These are phyloP conservation scores for Bradypus variegatus DNA, from an alignment of 2,797 vertebrate species.

Conservation along the genomic window DNA sequence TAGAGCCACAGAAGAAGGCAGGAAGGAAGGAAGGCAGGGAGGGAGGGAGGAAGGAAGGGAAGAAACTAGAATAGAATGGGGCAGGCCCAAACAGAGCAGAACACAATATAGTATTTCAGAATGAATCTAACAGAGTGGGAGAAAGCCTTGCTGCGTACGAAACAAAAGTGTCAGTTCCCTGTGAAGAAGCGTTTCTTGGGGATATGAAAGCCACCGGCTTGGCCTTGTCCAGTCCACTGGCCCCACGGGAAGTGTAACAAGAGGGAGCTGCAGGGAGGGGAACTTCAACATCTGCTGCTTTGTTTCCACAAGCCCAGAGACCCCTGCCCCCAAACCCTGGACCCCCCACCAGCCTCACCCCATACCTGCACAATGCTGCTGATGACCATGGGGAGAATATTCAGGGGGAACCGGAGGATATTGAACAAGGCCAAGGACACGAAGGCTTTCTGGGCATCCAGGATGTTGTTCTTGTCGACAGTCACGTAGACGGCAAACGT, in stretches of 20 bases:
- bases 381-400: conserved; percentile 95
- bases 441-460: conserved; percentile 89
- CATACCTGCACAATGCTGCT: conserved; percentile 93
- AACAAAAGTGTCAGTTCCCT: background rate
- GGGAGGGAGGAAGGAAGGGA: background rate
- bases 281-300: accelerated
- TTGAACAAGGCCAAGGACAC: conserved; percentile 91
- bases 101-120: background rate
- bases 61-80: background rate
- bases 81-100: background rate
- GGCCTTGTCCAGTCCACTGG: accelerated
- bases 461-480: conserved; percentile 75
- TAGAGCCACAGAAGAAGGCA: background rate
- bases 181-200: background rate
- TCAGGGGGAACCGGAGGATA: conserved; percentile 89
- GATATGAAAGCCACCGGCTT: accelerated
- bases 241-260: accelerated
- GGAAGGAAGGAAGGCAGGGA: background rate
- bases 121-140: background rate
- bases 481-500: conserved; percentile 85
- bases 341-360: background rate
- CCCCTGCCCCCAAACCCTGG: background rate
- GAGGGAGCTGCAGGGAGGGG: background rate
- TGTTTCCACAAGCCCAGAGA: background rate
- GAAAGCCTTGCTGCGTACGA: background rate